These are phyloP conservation scores for Raillietiella orientalis DNA, from an alignment of 2,888 invertebrate genomes.

Conservation along the genomic window DNA sequence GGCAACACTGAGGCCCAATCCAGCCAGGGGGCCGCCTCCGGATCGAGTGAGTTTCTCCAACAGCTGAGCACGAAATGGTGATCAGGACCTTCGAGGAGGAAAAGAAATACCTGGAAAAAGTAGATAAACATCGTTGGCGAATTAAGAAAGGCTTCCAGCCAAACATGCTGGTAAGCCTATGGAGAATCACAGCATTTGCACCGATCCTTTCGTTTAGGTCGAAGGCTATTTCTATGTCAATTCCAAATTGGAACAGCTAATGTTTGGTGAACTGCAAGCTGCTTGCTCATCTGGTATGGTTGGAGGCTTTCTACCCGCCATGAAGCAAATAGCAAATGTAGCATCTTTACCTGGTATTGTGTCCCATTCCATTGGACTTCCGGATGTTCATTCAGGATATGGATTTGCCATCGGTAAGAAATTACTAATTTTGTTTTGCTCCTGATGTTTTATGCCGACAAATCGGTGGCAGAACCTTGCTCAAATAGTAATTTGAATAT, in stretches of 20 bases:
- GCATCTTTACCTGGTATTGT: constrained; percentile 81
- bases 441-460: too few relatives aligned
- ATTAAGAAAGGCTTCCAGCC: constrained; percentile 98
- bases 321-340: constrained; percentile 96
- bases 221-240: constrained; percentile 96
- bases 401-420: constrained; percentile 78
- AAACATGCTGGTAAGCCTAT: constrained; percentile 50
- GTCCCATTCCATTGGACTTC: constrained; percentile 52
- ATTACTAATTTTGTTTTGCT: neutral
- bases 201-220: constrained; percentile 20
- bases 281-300: constrained; percentile 58
- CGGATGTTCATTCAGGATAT: constrained; percentile 93
- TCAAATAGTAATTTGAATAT: neutral
- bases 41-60: too few relatives aligned
- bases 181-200: constrained; percentile 1
- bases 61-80: too few relatives aligned
- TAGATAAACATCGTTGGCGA: constrained; percentile 49
- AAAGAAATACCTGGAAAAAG: constrained; percentile 60
- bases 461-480: neutral
- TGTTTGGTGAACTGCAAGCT: constrained; percentile 84
- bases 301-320: constrained; percentile 90
- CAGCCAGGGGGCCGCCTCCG: too few relatives aligned
- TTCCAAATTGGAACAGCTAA: constrained; percentile 53
- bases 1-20: too few relatives aligned
- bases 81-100: constrained; percentile 75